Conservation (phyloP, 53 echinoderm and acorn worm species). For the Temnopleurus reevesii region DNA sequence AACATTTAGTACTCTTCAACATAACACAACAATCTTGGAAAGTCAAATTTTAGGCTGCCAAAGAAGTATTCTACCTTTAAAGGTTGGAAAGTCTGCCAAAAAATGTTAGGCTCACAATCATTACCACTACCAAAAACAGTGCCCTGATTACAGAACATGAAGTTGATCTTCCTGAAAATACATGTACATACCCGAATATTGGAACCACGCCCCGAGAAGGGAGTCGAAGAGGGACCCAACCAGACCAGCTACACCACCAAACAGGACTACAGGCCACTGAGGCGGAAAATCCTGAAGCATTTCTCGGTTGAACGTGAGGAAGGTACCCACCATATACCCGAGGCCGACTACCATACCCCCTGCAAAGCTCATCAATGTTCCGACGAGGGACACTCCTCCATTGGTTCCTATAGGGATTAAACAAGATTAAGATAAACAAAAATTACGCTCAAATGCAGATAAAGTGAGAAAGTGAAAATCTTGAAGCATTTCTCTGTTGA, state of each 20-base stretch:
- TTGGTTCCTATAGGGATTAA: conserved; percentile 99
- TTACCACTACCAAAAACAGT: too few relatives aligned
- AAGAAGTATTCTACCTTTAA: too few relatives aligned
- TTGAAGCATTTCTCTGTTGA: conserved; percentile 53
- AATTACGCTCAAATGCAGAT: too few relatives aligned
- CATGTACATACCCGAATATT: conserved; percentile 99
- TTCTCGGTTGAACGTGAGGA: conserved; percentile 63
- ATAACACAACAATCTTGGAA: too few relatives aligned
- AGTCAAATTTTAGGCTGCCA: too few relatives aligned
- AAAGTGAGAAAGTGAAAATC: too few relatives aligned
- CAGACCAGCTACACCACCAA: conserved; percentile 82
- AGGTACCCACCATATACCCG: conserved; percentile 73
- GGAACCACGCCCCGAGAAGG: conserved; percentile 85
- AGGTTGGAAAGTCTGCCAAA: too few relatives aligned
- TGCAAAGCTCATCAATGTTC: conserved; percentile 75
- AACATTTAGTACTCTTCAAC: too few relatives aligned
- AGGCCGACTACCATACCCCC: conserved; percentile 88
- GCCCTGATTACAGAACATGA: too few relatives aligned
- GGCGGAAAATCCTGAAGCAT: conserved; percentile 62
- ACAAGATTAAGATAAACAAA: too few relatives aligned
- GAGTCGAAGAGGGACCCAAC: conserved; percentile 90
- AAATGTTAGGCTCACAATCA: too few relatives aligned
- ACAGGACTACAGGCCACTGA: conserved; percentile 94
- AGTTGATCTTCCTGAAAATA: too few relatives aligned
- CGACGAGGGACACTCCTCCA: conserved; percentile 80